Base-by-base conservation (phyloP, 2,888 invertebrate genomes). In the Petrolisthes manimaculis region DNA sequence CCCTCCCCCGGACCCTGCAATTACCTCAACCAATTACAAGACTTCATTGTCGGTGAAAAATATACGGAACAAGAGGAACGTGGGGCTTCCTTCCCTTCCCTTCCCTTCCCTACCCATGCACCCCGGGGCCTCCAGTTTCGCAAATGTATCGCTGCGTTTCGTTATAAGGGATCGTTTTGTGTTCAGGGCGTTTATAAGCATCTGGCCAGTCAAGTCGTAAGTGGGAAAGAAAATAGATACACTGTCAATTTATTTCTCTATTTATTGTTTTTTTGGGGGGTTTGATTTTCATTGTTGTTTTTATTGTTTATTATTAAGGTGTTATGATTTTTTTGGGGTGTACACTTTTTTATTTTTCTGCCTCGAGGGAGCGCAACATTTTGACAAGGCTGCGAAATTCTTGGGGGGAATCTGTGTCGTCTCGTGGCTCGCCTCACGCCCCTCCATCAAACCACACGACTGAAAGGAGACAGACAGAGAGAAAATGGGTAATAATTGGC, bases 1-100 rank as follows among this genome's bases (percentile, higher is more conserved):
- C 79, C 87, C 67, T 83, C 77, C 78, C n/a, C n/a, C n/a, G n/a
- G n/a, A n/a, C n/a, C 83, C 87, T 81, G 87, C 87, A 87, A 87
- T 87, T 87, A 87, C 87, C 87, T 83, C 87, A 87, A 83, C 87
- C 87, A 87, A 87, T 87, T 87, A 87, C 83, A 87, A 83, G 83
- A 79, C 87, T 83, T 87, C 87, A 87, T 87, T 87, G 87, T 87
- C 77, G 87, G 37, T 87, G 87, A 87, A 87, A 83, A 87, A 87
- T 87, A 87, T 83, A 83, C 86, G 74, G 69, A 61, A 86, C 85
- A 77, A 54, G 37, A 56, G 54, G 21, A 21, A 21, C 79, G 12
- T 5, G 12, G 51, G 53, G 53, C 53, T 14, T 14, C 14, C 61
- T 61, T 61, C 61, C 14, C 61, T 14, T 61, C 61, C 61, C 14